Base-by-base conservation (phyloP, 2,113 vertebrate species). In the Neogobius melanostomus region DNA sequence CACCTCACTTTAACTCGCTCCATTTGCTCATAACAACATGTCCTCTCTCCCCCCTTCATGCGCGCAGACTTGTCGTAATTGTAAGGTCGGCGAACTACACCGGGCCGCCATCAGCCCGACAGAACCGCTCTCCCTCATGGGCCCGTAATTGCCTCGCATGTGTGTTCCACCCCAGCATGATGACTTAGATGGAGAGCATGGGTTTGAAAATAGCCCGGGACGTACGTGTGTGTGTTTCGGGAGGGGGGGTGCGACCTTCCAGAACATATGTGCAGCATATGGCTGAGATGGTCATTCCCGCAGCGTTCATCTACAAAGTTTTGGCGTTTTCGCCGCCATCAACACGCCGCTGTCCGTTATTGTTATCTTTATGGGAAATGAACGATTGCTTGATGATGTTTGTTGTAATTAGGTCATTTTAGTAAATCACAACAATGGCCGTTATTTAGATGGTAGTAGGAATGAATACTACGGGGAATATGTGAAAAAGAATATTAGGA, bases 181-280 rank as follows among this genome's bases (percentile, higher is more conserved):
- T 68, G 7, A 72, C 64, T 56, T 53, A 64, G 56, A 68, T 9
- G 28, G 50, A 64, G 62, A 59, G 49, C 81, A 72, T 64, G 48
- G 66, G 79, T 69, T 42, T 15, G 47, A 70, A 51, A 75, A 73
- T 72, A 60, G 50, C 48, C 59, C 67, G 66, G 72, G 72, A 71
- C 75, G 66, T 36, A 36, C 3, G 28, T 36, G 28, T 5, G 49
- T 67, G 74, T 59, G 53, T 56, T 83, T 86, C 80, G 72, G 51
- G 51, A 14, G 49, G 28, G 28, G 4, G 28, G 28, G 28, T 0
- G 28, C 4, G 28, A 36, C 28, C 28, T 2, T 36, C 28, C 67
- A 71, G 70, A 81, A 89, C 90, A 91, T 88, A 80, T 91, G 90
- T 85, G 87, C 61, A 87, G 79, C 87, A 90, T 88, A 87, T 90